Evolutionary conservation across 2,888 invertebrate species (phyloP).

Genomic region (Drosophila melanosoma): DNA sequence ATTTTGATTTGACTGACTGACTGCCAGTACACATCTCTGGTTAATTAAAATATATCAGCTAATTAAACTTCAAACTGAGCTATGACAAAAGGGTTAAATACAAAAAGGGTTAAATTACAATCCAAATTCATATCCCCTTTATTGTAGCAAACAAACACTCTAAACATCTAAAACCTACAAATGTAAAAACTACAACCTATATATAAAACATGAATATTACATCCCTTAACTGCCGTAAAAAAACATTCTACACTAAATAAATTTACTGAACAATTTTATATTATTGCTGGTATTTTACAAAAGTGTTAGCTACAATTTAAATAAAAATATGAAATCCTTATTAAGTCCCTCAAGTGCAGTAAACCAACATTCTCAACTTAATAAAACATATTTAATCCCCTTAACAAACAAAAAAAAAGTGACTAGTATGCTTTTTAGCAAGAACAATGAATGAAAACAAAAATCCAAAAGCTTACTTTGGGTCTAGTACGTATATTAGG

Average conservation of each 20-base stretch:
- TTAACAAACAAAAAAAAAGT: conserved; percentile 13
- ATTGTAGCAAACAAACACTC: background rate
- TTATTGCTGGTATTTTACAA: background rate
- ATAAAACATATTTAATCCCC: background rate
- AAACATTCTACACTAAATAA: background rate
- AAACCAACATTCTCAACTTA: background rate
- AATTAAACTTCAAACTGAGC: background rate
- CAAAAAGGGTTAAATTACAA: background rate
- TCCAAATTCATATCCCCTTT: background rate
- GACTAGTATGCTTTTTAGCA: conserved; percentile 8
- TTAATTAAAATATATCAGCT: background rate
- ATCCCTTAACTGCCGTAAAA: background rate
- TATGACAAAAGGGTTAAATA: too few species aligned
- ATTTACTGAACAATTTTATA: background rate
- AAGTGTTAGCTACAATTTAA: background rate
- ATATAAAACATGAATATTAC: background rate
- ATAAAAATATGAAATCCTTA: background rate
- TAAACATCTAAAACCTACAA: background rate
- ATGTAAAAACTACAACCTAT: too few species aligned
- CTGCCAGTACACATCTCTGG: background rate
- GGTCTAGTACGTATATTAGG: background rate
- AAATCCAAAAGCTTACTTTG: conserved; percentile 9
- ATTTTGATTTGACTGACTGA: background rate
- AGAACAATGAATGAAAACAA: background rate
- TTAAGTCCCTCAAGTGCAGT: background rate